Base-by-base conservation (phyloP, 2,888 invertebrate species). In the Drosophila emarginata region DNA sequence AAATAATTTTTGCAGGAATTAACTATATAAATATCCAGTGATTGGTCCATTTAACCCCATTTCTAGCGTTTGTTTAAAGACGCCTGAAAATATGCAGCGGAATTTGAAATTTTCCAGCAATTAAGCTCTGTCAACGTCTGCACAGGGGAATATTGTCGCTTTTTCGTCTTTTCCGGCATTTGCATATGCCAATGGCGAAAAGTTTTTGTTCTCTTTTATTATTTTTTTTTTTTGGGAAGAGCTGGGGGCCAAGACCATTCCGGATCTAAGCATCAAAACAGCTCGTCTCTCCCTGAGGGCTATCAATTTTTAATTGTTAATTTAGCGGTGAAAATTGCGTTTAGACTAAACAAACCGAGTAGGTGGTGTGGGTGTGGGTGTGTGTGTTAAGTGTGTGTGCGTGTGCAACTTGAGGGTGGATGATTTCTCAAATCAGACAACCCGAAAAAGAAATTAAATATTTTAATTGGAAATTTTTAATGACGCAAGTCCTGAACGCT, bases 231-330 rank as follows among this genome's bases (percentile, higher is more conserved):
- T 54, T 36, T 14, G 23, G 12, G 14, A 6, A 28, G 52, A 2
- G 14, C 11, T 32, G 18, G 9, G 1, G 18, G 40, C 3, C 15
- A 12, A 11, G 11, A 15, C 15, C 9, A 21, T 18, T 11, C 11
- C 37, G 56, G 67, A 72, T 72, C 65, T 56, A 66, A 59, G 59
- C 45, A 39, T 15, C 39, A 15, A 65, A 32, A 32, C 32, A 62
- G 74, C 56, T 53, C 39, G 21, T n/a, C n/a, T 45, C 39, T 72
- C 73, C 85, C 88, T 15, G 26, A 62, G 71, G 82, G 87, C 87
- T 88, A 84, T 84, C 84, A 88, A 84, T 87, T 88, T 88, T 84
- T 84, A 84, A 84, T 84, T 84, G 89, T 84, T 88, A 84, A 84
- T 84, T 84, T 84, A 81, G 86, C 86, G 82, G 79, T 75, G 84